Evolutionary conservation across 1,140 invertebrate species (phyloP).

Genomic region (Battus philenor): DNA sequence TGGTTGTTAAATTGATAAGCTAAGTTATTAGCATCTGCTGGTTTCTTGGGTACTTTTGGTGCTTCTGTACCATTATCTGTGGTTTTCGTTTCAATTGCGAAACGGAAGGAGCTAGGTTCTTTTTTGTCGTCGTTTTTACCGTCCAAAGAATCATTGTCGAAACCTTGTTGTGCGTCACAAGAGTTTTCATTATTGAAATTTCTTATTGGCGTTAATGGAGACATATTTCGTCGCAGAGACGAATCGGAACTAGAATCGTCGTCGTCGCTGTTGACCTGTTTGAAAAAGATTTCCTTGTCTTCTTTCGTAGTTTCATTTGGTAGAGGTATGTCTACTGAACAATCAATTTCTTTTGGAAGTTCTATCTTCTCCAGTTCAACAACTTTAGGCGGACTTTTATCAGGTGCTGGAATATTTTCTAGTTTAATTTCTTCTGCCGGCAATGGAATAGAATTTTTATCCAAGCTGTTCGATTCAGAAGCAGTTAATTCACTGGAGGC

Average conservation of each 20-base stretch:
- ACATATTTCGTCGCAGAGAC: constrained; percentile 61
- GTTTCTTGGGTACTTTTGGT: constrained; percentile 47
- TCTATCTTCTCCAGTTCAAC: constrained; percentile 55
- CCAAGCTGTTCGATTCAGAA: constrained; percentile 58
- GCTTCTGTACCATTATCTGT: constrained; percentile 37
- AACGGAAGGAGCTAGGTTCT: constrained; percentile 58
- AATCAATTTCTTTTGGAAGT: constrained; percentile 45
- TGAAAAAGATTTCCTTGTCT: constrained; percentile 52
- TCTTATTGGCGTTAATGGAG: constrained; percentile 64
- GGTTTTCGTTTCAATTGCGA: constrained; percentile 52
- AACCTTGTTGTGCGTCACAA: constrained; percentile 66
- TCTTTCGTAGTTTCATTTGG: constrained; percentile 47
- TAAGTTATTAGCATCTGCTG: constrained; percentile 36
- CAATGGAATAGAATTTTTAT: constrained; percentile 49
- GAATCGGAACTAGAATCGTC: constrained; percentile 64
- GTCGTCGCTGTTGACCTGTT: constrained; percentile 56
- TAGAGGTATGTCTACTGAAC: constrained; percentile 49
- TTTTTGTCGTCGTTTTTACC: constrained; percentile 48
- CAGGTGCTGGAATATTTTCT: constrained; percentile 57
- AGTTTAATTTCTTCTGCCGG: constrained; percentile 55
- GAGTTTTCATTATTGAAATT: constrained; percentile 70
- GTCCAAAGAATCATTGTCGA: constrained; percentile 52
- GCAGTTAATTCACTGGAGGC: constrained; percentile 78
- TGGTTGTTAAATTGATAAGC: constrained; percentile 58
- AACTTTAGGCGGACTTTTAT: constrained; percentile 44